phyloP scores from a whole-genome alignment of 1,140 invertebrate genomes.

The Coenobita brevimanus region DNA sequence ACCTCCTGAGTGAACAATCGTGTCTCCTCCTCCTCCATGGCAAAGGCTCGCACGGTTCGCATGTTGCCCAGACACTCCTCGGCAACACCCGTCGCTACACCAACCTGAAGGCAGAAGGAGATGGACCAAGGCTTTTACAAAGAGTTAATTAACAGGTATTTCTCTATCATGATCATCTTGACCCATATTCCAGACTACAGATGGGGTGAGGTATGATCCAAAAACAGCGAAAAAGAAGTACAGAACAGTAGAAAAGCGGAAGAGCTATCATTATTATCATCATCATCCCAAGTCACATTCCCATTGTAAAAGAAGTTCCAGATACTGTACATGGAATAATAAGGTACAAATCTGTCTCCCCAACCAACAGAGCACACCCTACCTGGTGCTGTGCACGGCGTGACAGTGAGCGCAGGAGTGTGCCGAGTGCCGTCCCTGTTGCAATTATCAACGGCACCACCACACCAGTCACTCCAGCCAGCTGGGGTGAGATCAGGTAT shows the following conservation, averaged over 20 bases:
- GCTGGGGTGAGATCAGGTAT: slow-evolving; percentile 88
- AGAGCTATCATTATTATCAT: too few relatives aligned
- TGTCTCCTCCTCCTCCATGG: slow-evolving; percentile 90
- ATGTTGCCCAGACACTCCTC: slow-evolving; percentile 96
- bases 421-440: slow-evolving; percentile 84
- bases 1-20: slow-evolving; percentile 85
- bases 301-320: too few relatives aligned
- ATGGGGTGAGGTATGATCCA: too few relatives aligned
- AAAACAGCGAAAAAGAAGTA: too few relatives aligned
- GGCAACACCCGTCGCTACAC: slow-evolving; percentile 88
- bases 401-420: slow-evolving; percentile 82
- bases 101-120: slow-evolving; percentile 77
- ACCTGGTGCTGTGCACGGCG: slow-evolving; percentile 86
- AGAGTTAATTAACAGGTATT: too few relatives aligned
- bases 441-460: slow-evolving; percentile 88
- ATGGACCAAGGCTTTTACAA: background rate
- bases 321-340: too few relatives aligned
- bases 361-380: too few relatives aligned
- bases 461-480: slow-evolving; percentile 84
- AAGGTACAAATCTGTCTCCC: too few relatives aligned
- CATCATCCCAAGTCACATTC: too few relatives aligned
- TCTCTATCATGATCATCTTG: too few relatives aligned
- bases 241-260: too few relatives aligned
- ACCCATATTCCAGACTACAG: too few relatives aligned
- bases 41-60: slow-evolving; percentile 91